Conservation (phyloP, 2,797 vertebrate genomes). For the Champsocephalus gunnari region DNA sequence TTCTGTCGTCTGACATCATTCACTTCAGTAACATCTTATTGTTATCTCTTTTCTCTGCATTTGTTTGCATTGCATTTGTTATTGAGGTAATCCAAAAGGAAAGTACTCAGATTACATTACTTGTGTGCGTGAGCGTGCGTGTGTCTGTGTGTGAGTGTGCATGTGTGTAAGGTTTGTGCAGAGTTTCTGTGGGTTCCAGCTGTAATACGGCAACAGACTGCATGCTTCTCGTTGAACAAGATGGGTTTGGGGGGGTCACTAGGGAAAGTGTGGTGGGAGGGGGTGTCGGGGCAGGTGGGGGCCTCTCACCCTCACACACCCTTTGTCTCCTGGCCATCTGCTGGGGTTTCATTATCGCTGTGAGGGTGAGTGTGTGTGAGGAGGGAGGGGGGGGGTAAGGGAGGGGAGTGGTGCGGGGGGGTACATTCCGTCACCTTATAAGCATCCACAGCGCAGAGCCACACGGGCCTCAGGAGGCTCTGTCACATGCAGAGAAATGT, state of each 20-base stretch:
- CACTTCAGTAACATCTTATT: no score
- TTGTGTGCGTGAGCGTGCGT: background rate
- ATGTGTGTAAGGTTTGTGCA: no score
- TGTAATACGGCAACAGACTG: constrained; percentile 47
- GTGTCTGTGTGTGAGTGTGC: no score
- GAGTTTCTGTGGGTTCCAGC: constrained; percentile 37
- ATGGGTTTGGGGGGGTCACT: constrained; percentile 10
- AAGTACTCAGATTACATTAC: no score
- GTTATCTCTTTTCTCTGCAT: no score
- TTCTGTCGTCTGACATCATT: no score
- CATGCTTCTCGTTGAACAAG: constrained; percentile 29
- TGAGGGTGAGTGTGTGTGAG: constrained; percentile 34
- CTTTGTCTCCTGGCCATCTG: constrained; percentile 78
- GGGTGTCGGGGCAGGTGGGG: background rate
- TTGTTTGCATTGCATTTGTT: no score
- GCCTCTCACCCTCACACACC: constrained; percentile 61
- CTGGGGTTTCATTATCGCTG: constrained; percentile 65
- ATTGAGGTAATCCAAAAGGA: no score
- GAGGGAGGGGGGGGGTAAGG: constrained; percentile 8
- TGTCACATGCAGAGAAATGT: constrained; percentile 47
- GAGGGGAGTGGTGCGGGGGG: background rate
- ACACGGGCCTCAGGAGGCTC: constrained; percentile 32
- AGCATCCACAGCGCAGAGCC: constrained; percentile 36
- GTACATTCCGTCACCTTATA: constrained; percentile 72
- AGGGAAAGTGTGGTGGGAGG: constrained; percentile 24